These are phyloP conservation scores for Luehdorfia chinensis DNA, from an alignment of 1,140 invertebrate genomes.

Conservation along the genomic window DNA sequence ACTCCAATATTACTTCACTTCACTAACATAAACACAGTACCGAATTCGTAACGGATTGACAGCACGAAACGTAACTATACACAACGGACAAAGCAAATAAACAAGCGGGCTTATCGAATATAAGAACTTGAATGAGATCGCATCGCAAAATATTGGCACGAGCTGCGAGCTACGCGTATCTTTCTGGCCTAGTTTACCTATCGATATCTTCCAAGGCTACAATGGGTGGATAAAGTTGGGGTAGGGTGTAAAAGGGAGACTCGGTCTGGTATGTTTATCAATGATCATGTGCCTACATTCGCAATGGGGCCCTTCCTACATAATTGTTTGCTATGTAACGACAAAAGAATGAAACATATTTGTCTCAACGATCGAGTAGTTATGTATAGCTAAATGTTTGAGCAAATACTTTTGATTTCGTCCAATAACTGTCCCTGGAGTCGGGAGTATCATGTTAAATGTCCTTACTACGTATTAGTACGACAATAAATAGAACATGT, in stretches of 20 bases:
- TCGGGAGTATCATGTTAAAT: no score
- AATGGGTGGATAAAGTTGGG: neutral
- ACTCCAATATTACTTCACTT: slow-evolving; percentile 11
- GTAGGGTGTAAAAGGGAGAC: neutral
- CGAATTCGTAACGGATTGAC: neutral
- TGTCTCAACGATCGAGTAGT: slow-evolving; percentile 4
- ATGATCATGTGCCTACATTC: slow-evolving; percentile 25
- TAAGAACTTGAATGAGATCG: slow-evolving; percentile 21
- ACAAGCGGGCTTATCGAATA: slow-evolving; percentile 17
- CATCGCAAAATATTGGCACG: slow-evolving; percentile 22
- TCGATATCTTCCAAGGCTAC: slow-evolving; percentile 27
- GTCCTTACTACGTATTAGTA: no score
- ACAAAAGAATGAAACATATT: slow-evolving; percentile 7
- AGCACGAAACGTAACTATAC: slow-evolving; percentile 1
- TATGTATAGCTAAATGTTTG: neutral
- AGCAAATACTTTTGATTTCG: slow-evolving; percentile 1
- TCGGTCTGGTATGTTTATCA: slow-evolving; percentile 18
- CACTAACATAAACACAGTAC: slow-evolving; percentile 16
- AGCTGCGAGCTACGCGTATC: slow-evolving; percentile 12
- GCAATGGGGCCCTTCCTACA: slow-evolving; percentile 11
- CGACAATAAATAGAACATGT: no score
- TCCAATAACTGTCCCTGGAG: no score
- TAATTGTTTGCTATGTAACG: slow-evolving; percentile 7
- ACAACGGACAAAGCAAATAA: slow-evolving; percentile 17
- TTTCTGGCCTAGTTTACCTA: slow-evolving; percentile 23